phyloP scores from a whole-genome alignment of 2,797 vertebrate species.

The Podarcis siculus region DNA sequence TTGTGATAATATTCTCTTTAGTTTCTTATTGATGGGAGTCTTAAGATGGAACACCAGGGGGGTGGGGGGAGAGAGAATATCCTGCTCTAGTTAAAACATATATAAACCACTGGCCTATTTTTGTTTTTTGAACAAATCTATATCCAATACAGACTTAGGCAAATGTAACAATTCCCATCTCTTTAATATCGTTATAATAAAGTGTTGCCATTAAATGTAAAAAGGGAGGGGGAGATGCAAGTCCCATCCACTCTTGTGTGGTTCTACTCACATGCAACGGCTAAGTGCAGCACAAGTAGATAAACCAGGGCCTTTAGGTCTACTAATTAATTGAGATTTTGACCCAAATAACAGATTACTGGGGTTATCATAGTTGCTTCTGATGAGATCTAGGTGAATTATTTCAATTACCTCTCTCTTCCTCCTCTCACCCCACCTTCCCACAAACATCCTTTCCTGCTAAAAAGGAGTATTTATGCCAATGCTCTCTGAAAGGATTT shows the following conservation, averaged over 20 bases:
- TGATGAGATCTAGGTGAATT: slow-evolving; percentile 16
- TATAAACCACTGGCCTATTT: slow-evolving; percentile 30
- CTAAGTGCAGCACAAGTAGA: background rate
- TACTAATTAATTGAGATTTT: background rate
- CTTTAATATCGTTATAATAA: slow-evolving; percentile 51
- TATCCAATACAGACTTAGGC: background rate
- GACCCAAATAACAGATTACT: fast-evolving
- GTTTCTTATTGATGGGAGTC: slow-evolving; percentile 36
- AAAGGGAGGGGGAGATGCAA: background rate
- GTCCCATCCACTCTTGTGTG: background rate
- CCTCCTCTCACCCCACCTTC: background rate
- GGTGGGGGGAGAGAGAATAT: slow-evolving; percentile 29
- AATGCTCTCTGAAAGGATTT: slow-evolving; percentile 35
- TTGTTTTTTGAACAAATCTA: background rate
- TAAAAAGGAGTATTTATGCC: slow-evolving; percentile 16
- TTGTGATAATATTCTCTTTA: slow-evolving; percentile 32
- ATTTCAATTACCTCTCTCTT: background rate
- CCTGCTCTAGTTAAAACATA: slow-evolving; percentile 60
- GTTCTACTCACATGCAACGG: background rate
- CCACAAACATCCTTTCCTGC: background rate
- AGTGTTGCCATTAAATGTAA: slow-evolving; percentile 59
- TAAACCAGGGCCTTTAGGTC: background rate
- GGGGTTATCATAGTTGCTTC: background rate
- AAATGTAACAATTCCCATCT: background rate
- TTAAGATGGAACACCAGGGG: slow-evolving; percentile 47